These are phyloP conservation scores for Eurytemora carolleeae DNA, from an alignment of 1,140 invertebrate species.

Conservation along the genomic window DNA sequence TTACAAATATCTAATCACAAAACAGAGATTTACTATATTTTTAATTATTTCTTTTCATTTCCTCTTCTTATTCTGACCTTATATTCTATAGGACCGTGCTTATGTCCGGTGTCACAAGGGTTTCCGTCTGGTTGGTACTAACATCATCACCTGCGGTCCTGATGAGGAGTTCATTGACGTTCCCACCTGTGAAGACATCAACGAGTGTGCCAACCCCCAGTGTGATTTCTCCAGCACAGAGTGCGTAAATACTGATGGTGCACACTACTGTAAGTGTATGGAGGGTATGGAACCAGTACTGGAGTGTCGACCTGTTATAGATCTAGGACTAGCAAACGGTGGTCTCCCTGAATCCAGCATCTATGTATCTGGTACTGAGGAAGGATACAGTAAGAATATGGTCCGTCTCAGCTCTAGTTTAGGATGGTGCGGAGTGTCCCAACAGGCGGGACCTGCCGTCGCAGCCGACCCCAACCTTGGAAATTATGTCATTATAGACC, in stretches of 20 bases:
- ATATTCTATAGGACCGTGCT: slow-evolving; percentile 73
- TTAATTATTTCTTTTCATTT: slow-evolving; percentile 58
- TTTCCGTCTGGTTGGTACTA: slow-evolving; percentile 60
- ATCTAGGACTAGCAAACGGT: slow-evolving; percentile 66
- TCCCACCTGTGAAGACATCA: slow-evolving; percentile 73
- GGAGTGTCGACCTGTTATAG: slow-evolving; percentile 67
- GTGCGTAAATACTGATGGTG: slow-evolving; percentile 71
- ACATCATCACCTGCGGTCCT: slow-evolving; percentile 65
- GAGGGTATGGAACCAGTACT: slow-evolving; percentile 61
- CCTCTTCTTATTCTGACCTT: slow-evolving; percentile 46
- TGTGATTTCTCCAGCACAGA: slow-evolving; percentile 74
- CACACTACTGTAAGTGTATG: slow-evolving; percentile 74
- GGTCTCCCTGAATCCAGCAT: slow-evolving; percentile 74
- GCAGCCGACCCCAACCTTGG: slow-evolving; percentile 35
- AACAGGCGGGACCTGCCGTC: slow-evolving; percentile 40
- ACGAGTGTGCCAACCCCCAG: slow-evolving; percentile 64
- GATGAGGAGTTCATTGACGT: slow-evolving; percentile 61
- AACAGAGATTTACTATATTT: neutral
- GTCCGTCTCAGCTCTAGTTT: slow-evolving; percentile 55
- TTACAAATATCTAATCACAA: no score
- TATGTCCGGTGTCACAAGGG: slow-evolving; percentile 77
- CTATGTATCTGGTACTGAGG: slow-evolving; percentile 55
- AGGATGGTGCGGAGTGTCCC: slow-evolving; percentile 69
- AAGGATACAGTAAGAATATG: slow-evolving; percentile 55
- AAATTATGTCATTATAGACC: slow-evolving; percentile 69